These are phyloP conservation scores for Piprites chloris DNA, from an alignment of 2,113 vertebrate genomes.

Conservation along the genomic window DNA sequence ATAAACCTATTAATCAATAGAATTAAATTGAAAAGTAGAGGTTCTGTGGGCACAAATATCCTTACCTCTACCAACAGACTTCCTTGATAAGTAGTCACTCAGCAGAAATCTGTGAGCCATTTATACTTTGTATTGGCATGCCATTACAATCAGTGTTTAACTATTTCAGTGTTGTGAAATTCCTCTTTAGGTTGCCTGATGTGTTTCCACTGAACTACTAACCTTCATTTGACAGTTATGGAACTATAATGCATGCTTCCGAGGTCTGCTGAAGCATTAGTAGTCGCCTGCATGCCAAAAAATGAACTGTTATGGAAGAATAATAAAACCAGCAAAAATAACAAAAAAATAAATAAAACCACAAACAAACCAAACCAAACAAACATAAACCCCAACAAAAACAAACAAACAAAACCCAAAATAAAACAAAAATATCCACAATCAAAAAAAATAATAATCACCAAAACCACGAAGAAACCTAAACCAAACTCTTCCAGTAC, in stretches of 20 bases:
- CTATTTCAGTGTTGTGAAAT: background rate
- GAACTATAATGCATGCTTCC: background rate
- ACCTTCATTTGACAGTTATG: background rate
- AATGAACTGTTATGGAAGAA: background rate
- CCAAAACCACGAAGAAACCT: too few species aligned
- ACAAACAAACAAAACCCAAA: too few species aligned
- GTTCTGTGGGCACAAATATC: constrained; percentile 20
- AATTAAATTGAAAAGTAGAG: constrained; percentile 28
- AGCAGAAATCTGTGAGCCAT: background rate
- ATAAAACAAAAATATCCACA: background rate
- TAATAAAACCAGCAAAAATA: background rate
- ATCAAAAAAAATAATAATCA: background rate
- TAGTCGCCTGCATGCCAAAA: background rate
- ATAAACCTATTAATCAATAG: constrained; percentile 48
- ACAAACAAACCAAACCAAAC: too few species aligned
- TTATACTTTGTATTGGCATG: background rate
- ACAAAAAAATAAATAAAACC: background rate
- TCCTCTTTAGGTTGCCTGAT: background rate
- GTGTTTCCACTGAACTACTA: background rate
- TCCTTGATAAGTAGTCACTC: background rate
- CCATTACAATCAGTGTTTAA: background rate
- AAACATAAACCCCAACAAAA: too few species aligned
- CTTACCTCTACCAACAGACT: background rate
- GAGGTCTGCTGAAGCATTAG: background rate
- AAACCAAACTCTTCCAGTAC: background rate